Evolutionary conservation across 2,113 vertebrate genomes (phyloP), one percentile per base, ranked within the genome.

Genomic region (Caranx melampygus): DNA sequence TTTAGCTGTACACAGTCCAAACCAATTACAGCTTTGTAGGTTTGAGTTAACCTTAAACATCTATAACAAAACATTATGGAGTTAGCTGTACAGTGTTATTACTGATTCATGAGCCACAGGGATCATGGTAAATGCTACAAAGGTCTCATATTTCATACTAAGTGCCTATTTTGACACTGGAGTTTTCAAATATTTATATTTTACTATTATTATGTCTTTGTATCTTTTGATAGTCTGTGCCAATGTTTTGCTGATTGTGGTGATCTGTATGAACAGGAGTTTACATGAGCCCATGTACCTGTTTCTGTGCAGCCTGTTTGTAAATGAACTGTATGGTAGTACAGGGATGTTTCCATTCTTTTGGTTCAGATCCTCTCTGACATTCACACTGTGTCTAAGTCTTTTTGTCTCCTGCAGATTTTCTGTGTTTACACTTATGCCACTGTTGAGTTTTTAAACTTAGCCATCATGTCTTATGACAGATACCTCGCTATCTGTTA

Each of bases 391-490:
- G 42, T 60, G 47, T 35, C 55, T 49, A 16, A 31, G 34, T 6
- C 26, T 0, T 0, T 61, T 3, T 61, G 44, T 21, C 61, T 49
- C 6, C 60, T 82, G 20, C 93, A 93, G 14, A 78, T 89, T 45
- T 94, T 82, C 54, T 87, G 68, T 68, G 66, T 94, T 5, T 88
- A 90, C 13, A 77, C 87, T 0, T 89, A 89, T 57, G 87, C 31
- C 16, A 31, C 14, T 2, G 35, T 80, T 5, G 76, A 93, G 49
- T 31, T 75, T 63, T 79, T 69, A 6, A 90, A 81, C 64, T 52
- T 94, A 55, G 79, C 79, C 0, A 26, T 72, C 31, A 72, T 72
- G 57, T 49, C 70, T 8, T 72, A 61, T 45, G 70, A 72, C 70
- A 34, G 70, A 5, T 72, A 72, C 20, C 12, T 72, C 1, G 70